These are phyloP conservation scores for Cydia amplana DNA, from an alignment of 1,140 invertebrate species.

Conservation along the genomic window DNA sequence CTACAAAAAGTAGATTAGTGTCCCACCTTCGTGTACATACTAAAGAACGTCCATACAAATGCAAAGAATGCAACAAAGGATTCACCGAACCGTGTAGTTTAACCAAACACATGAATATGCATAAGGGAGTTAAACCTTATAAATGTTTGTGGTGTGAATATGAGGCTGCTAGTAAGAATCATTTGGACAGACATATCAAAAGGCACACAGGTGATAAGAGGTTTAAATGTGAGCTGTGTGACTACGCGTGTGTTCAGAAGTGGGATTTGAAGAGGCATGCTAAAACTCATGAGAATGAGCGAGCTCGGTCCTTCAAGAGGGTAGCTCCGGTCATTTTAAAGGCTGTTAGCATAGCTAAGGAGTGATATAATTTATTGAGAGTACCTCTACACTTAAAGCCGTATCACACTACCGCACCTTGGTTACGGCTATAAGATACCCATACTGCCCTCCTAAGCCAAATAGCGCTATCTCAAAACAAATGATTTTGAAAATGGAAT, in stretches of 20 bases:
- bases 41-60: background rate
- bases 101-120: background rate
- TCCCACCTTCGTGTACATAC: background rate
- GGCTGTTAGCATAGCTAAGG: background rate
- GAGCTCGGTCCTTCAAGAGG: background rate
- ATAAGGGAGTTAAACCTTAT: background rate
- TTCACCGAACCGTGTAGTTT: background rate
- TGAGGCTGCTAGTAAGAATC: constrained; percentile 12
- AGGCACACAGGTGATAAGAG: constrained; percentile 1
- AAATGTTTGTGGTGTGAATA: constrained; percentile 1
- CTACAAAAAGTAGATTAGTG: constrained; percentile 8
- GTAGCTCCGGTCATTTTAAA: background rate
- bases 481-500: no score
- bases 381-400: no score
- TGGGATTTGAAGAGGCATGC: constrained; percentile 5
- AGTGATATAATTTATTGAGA: background rate
- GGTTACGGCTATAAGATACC: no score
- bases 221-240: background rate
- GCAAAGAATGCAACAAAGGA: background rate
- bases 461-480: no score
- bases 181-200: constrained; percentile 14
- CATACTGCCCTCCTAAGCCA: no score
- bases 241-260: background rate
- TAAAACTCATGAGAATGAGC: background rate
- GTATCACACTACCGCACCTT: no score